These are phyloP conservation scores for fruit fly (Drosophila melanogaster) DNA, from an alignment of 1,140 invertebrate species.

Conservation along the genomic window DNA sequence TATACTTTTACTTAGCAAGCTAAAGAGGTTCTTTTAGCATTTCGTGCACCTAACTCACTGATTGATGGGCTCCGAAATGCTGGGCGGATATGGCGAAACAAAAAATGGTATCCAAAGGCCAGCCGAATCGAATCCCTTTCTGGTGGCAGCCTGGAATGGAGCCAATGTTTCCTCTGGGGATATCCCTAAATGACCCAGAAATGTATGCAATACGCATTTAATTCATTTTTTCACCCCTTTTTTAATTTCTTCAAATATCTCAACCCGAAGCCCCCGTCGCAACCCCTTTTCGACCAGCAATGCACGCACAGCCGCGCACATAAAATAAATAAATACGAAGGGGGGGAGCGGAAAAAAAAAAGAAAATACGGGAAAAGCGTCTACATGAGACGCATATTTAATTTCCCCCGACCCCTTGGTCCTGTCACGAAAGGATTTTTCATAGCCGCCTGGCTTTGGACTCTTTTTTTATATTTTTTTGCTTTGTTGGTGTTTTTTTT, in stretches of 20 bases:
- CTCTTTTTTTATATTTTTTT: constrained; percentile 23
- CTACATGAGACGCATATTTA: constrained; percentile 81
- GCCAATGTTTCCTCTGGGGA: constrained; percentile 30
- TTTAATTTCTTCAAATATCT: constrained; percentile 71
- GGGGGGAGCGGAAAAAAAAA: not conserved
- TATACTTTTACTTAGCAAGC: too few species aligned
- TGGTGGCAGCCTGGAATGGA: not conserved
- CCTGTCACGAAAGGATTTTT: constrained; percentile 72
- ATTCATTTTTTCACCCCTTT: constrained; percentile 42
- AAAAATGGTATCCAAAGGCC: constrained; percentile 1
- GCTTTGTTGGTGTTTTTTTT: constrained; percentile 6
- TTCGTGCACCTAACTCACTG: not conserved
- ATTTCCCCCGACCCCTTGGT: constrained; percentile 36
- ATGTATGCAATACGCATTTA: constrained; percentile 61
- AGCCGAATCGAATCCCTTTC: constrained; percentile 23
- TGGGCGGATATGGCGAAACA: not conserved
- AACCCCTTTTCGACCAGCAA: constrained; percentile 29
- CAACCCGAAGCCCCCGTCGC: constrained; percentile 5
- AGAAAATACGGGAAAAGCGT: constrained; percentile 31
- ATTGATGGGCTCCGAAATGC: constrained; percentile 8
- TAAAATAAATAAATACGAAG: constrained; percentile 78
- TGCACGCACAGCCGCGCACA: constrained; percentile 74
- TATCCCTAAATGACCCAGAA: constrained; percentile 54
- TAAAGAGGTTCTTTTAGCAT: too few species aligned
- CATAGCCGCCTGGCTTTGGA: constrained; percentile 49